Evolutionary conservation across 2,113 vertebrate species (phyloP).

Genomic region (Pluvialis apricaria): DNA sequence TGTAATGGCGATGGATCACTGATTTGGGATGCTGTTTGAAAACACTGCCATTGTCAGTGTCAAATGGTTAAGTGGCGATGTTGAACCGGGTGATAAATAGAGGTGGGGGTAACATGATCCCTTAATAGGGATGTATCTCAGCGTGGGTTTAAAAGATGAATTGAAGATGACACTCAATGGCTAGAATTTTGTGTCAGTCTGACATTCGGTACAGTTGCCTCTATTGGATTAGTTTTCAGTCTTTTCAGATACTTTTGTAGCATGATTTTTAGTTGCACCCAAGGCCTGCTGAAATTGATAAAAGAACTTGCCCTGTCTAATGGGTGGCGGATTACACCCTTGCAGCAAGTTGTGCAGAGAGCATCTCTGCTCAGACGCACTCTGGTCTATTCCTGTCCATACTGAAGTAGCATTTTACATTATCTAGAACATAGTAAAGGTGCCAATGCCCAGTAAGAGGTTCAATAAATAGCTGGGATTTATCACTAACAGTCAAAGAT

Average conservation of each 20-base stretch:
- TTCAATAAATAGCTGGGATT: background rate
- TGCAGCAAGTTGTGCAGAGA: background rate
- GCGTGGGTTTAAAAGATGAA: background rate
- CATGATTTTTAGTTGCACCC: background rate
- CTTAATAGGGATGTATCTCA: background rate
- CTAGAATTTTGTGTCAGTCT: background rate
- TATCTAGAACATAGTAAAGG: background rate
- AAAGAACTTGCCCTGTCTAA: background rate
- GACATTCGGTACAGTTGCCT: background rate
- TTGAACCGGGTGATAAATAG: background rate
- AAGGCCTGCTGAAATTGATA: background rate
- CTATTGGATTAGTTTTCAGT: background rate
- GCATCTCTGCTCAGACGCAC: rapidly evolving
- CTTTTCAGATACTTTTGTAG: background rate
- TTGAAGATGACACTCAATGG: background rate
- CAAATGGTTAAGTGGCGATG: background rate
- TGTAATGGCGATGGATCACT: background rate
- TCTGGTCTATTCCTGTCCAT: background rate
- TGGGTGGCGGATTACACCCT: rapidly evolving
- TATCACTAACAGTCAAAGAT: background rate
- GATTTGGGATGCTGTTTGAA: background rate
- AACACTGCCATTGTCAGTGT: background rate
- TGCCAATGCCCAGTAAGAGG: background rate
- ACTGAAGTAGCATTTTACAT: background rate
- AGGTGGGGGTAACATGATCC: background rate